Evolutionary conservation across 2,888 invertebrate species (phyloP).

Genomic region (Gortyna flavago): DNA sequence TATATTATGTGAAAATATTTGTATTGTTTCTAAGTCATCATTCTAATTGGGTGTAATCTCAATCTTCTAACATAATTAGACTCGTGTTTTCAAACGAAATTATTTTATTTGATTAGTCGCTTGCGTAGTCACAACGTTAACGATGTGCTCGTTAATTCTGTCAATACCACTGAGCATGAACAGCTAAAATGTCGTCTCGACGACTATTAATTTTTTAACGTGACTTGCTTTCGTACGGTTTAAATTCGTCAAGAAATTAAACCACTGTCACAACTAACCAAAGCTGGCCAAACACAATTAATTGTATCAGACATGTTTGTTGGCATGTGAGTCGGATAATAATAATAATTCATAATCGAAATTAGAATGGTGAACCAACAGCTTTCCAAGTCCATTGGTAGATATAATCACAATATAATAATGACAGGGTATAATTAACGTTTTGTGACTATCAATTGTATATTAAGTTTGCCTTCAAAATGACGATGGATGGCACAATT

Average conservation of each 20-base stretch:
- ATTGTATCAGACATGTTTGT: constrained; percentile 5
- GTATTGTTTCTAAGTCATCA: no score
- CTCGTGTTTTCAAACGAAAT: constrained; percentile 28
- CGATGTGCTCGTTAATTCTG: constrained; percentile 54
- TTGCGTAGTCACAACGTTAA: constrained; percentile 40
- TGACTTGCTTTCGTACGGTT: constrained; percentile 1
- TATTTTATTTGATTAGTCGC: constrained; percentile 46
- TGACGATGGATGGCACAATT: not conserved
- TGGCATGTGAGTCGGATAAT: constrained; percentile 1
- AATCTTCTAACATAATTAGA: constrained; percentile 7
- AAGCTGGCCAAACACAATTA: constrained; percentile 16
- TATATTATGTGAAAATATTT: not conserved
- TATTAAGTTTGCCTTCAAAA: not conserved
- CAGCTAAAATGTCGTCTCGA: constrained; percentile 48
- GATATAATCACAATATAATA: not conserved
- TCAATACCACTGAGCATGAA: constrained; percentile 44
- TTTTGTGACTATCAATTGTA: not conserved
- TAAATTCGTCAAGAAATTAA: constrained; percentile 19
- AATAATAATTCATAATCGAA: not conserved
- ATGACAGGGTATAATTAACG: not conserved
- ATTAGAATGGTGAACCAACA: not conserved
- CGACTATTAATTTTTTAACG: not conserved
- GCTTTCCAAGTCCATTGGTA: not conserved
- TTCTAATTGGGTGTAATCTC: not conserved
- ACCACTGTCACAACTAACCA: constrained; percentile 10